Conservation (phyloP, 1,140 invertebrate genomes). For the Drosophila burlai region DNA sequence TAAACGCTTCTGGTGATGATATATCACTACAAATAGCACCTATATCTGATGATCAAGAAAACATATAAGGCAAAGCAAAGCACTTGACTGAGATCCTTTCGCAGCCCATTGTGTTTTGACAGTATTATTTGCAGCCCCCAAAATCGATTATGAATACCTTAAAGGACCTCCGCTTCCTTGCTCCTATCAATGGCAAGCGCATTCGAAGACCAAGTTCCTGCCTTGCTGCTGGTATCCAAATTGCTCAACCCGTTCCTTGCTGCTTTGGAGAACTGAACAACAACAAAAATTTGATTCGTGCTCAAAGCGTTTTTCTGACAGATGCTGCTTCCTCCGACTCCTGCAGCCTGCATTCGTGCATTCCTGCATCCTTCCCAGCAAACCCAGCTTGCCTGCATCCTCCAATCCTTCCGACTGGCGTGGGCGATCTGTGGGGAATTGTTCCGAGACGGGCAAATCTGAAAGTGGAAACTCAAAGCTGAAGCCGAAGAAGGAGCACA, state of each 20-base stretch:
- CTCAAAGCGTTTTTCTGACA: conserved; percentile 64
- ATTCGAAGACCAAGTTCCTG: conserved; percentile 8
- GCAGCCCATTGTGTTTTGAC: not conserved
- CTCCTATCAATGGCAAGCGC: conserved; percentile 21
- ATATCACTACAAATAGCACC: not conserved
- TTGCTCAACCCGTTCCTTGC: conserved; percentile 30
- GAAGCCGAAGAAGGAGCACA: conserved; percentile 17
- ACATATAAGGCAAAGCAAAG: not conserved
- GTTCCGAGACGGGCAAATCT: conserved; percentile 61
- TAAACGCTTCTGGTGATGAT: no score
- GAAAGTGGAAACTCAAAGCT: conserved; percentile 71
- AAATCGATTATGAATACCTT: conserved; percentile 25
- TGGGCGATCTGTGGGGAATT: conserved; percentile 22
- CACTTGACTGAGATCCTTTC: not conserved
- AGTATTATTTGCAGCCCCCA: not conserved
- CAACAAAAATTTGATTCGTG: conserved; percentile 47
- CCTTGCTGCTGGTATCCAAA: conserved; percentile 13
- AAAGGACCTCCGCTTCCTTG: not conserved
- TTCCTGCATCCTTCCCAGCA: not conserved
- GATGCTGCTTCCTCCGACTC: not conserved
- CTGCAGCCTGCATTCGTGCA: not conserved
- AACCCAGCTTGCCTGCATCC: not conserved
- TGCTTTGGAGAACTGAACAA: conserved; percentile 5
- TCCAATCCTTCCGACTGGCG: not conserved
- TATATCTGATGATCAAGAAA: not conserved